Percentiles rank a stretch among this genome's conserved stretches.
Conservation (phyloP, 1,140 invertebrate genomes). For the Heliothis virescens region DNA sequence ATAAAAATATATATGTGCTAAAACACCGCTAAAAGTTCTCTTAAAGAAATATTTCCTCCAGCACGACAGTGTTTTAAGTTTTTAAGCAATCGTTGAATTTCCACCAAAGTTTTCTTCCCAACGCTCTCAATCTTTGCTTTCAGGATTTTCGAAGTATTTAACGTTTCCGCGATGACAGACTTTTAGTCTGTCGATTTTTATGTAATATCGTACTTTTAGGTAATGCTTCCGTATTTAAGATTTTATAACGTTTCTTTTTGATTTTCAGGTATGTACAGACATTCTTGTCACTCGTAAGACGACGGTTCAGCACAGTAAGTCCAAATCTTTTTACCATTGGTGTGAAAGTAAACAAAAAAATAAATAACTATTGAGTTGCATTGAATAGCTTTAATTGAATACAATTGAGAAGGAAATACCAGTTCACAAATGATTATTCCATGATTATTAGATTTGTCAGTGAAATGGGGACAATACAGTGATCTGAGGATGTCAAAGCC, state of each 20-base stretch:
- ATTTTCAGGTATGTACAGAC: slow-evolving; percentile 55
- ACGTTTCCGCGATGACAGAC: slow-evolving; percentile 15
- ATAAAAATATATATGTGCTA: slow-evolving; percentile 14
- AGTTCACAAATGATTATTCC: slow-evolving; percentile 32
- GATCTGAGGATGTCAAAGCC: slow-evolving; percentile 43
- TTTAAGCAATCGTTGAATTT: slow-evolving; percentile 33
- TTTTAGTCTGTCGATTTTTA: slow-evolving; percentile 11
- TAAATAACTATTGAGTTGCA: neutral
- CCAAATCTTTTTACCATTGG: neutral
- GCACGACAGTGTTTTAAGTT: slow-evolving; percentile 24
- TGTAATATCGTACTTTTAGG: slow-evolving; percentile 10
- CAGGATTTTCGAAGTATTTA: slow-evolving; percentile 30
- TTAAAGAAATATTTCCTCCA: slow-evolving; percentile 16
- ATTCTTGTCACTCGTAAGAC: slow-evolving; percentile 16
- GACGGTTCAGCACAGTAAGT: slow-evolving; percentile 41
- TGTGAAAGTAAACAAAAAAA: neutral
- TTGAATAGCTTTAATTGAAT: slow-evolving; percentile 1
- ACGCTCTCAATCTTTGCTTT: slow-evolving; percentile 8
- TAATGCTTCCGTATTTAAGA: slow-evolving; percentile 3
- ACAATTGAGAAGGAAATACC: slow-evolving; percentile 25
- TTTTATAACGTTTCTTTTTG: slow-evolving; percentile 20
- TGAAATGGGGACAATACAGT: slow-evolving; percentile 51
- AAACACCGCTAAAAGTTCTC: slow-evolving; percentile 1
- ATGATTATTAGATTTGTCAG: slow-evolving; percentile 50
- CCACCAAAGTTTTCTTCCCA: slow-evolving; percentile 11